phyloP scores from a whole-genome alignment of 2,888 invertebrate species.

The Drosophila nigricruria region DNA sequence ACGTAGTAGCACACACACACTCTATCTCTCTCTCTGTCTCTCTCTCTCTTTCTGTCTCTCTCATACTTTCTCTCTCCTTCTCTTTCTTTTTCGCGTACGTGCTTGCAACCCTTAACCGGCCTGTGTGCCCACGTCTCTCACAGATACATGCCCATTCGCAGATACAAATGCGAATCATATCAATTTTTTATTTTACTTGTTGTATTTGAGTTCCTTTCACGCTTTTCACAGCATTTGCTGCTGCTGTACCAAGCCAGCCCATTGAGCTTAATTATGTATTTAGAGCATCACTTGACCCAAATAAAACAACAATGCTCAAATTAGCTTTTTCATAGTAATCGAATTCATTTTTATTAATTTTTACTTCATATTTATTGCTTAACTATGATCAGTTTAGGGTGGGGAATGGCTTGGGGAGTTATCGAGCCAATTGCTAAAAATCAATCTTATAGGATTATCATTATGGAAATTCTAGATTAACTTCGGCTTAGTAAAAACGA shows the following conservation, averaged over 20 bases:
- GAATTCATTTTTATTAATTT: slow-evolving; percentile 64
- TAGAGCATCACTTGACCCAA: slow-evolving; percentile 39
- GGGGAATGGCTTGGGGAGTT: neutral
- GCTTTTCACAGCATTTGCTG: neutral
- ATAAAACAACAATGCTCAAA: slow-evolving; percentile 19
- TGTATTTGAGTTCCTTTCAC: slow-evolving; percentile 3
- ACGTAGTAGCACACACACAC: slow-evolving; percentile 3
- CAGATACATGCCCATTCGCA: slow-evolving; percentile 57
- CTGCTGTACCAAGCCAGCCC: slow-evolving; percentile 24
- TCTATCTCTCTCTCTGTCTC: slow-evolving; percentile 2
- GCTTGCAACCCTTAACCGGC: slow-evolving; percentile 40
- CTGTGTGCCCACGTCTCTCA: slow-evolving; percentile 1
- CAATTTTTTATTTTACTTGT: slow-evolving; percentile 21
- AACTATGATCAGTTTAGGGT: slow-evolving; percentile 10
- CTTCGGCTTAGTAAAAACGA: slow-evolving; percentile 1
- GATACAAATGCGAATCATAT: slow-evolving; percentile 30
- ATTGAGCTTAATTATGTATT: slow-evolving; percentile 24
- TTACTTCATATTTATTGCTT: slow-evolving; percentile 61
- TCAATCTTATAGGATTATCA: slow-evolving; percentile 28
- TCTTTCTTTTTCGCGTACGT: neutral
- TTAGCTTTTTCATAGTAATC: slow-evolving; percentile 50
- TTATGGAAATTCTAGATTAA: slow-evolving; percentile 4
- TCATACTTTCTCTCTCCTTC: slow-evolving; percentile 2
- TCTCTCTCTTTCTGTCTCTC: neutral
- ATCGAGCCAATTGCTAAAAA: slow-evolving; percentile 7